Base-by-base conservation (phyloP, 2,888 invertebrate genomes). In the Beris chalybata region DNA sequence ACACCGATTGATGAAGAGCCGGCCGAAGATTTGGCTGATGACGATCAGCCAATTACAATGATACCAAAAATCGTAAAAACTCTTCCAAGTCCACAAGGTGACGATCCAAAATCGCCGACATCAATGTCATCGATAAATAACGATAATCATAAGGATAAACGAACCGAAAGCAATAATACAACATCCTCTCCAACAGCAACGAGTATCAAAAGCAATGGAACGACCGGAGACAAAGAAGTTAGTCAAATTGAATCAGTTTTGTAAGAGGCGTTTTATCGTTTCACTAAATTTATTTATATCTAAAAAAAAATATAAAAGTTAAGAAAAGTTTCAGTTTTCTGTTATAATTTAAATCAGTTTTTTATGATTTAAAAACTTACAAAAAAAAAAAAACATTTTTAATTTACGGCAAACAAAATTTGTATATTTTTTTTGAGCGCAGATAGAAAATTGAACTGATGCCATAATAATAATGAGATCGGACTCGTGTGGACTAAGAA, bases 1-100 rank as follows among this genome's bases (percentile, higher is more conserved):
- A 89, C 91, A 4, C 92, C 92, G 13, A 93, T 93, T 70, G 92
- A 93, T 77, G 91, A 91, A 78, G 92, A 93, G 78, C 91, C 90
- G 78, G 89, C 88, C 73, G 89, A 90, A 73, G 89, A 89, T 73
- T 85, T 85, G 69, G 86, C 86, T 13, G 92, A 91, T 38, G 89
- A 89, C 67, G 91, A 91, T 77, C 86, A 86, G 30, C 89, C 88
- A 58, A 89, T 89, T 73, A 89, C 89, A 2, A 89, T 89, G 83
- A 84, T 91, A 67, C 92, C 92, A 59, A 87, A 89, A 77, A 92
- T 92, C 73, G 84, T 89, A 4, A 89, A 90, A 81, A 92, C 92
- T 0, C 88, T 91, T 54, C 88, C 92, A 55, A 87, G 87, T 66
- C 88, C 89, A 57, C 76, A 76, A 50, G 67, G 61, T 54, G 67